Evolutionary conservation across 1,140 invertebrate species (phyloP).

Genomic region (Leguminivora glycinivorella): DNA sequence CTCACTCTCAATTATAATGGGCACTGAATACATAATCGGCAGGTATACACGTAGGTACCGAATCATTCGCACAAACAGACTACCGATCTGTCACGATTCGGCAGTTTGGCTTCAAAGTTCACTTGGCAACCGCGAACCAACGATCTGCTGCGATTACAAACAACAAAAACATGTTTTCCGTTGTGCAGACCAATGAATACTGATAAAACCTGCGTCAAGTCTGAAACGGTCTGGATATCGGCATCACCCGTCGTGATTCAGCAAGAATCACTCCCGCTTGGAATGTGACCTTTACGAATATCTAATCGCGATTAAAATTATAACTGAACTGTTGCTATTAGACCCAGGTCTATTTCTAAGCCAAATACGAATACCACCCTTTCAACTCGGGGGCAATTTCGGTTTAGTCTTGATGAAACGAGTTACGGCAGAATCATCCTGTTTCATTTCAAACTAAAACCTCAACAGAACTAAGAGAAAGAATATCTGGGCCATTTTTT

Average conservation of each 20-base stretch:
- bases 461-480: no score
- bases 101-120: background rate
- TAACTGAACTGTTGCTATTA: background rate
- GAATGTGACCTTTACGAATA: conserved; percentile 8
- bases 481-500: no score
- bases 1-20: no score
- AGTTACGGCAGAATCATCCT: no score
- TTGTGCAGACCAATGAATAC: background rate
- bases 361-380: no score
- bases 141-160: background rate
- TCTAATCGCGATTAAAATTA: conserved; percentile 17
- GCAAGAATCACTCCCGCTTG: background rate
- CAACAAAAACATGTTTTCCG: background rate
- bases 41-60: background rate
- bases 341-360: no score
- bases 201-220: background rate
- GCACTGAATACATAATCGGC: no score
- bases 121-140: no score
- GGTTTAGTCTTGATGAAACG: no score
- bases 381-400: no score
- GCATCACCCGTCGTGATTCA: background rate
- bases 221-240: background rate
- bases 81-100: background rate
- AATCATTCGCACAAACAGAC: background rate
- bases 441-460: no score